Conservation (phyloP, 2,113 vertebrate genomes). For the Rhinichthys klamathensis region DNA sequence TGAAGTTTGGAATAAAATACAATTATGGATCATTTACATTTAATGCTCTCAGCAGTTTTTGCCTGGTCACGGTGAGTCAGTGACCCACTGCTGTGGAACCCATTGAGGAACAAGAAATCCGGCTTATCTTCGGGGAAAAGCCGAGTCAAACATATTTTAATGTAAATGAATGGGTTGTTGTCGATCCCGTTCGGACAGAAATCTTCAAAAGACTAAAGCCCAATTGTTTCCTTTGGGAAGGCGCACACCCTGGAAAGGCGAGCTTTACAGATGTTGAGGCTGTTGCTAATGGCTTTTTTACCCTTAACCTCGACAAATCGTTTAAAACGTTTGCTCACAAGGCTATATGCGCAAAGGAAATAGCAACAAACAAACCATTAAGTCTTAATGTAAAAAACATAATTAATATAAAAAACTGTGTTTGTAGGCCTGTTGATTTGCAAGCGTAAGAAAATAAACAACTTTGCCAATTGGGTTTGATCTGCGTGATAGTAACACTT, state of each 20-base stretch:
- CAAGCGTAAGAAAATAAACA: no score
- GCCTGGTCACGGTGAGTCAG: neutral
- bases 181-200: conserved; percentile 57
- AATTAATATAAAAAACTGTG: neutral
- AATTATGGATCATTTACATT: neutral
- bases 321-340: neutral
- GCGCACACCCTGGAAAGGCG: conserved; percentile 16
- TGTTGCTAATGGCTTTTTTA: neutral
- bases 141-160: conserved; percentile 42
- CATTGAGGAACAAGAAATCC: conserved; percentile 40
- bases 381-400: no score
- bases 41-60: neutral
- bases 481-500: neutral
- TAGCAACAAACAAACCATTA: conserved; percentile 15
- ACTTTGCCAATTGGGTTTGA: neutral
- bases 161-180: conserved; percentile 51
- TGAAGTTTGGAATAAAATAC: neutral
- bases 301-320: neutral
- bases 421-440: neutral
- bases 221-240: conserved; percentile 48
- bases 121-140: conserved; percentile 31
- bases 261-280: neutral
- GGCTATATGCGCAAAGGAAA: neutral
- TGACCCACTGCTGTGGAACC: conserved; percentile 27
- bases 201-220: conserved; percentile 54